Base-by-base conservation (phyloP, 92 coral and sea anemone species). In the Ricordea florida region DNA sequence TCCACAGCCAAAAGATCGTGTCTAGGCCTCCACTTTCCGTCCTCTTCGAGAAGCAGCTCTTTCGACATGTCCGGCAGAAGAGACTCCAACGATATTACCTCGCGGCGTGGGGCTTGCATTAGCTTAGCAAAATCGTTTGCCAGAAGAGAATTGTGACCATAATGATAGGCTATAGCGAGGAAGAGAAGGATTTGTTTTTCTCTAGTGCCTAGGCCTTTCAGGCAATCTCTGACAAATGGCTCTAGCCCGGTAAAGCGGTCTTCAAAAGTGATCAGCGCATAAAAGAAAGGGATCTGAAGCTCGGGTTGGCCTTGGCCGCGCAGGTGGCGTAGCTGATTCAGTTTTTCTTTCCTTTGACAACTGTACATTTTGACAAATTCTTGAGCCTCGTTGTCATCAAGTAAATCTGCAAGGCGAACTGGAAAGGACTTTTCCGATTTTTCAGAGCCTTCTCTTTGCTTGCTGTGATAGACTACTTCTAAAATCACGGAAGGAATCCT, bases 21-120 rank as follows among this genome's bases (percentile, higher is more conserved):
- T 11, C 92, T 50, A 0, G 86, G 85, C 26, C 84, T 70, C 87
- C 92, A 86, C 3, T 31, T 32, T 1, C 83, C 92, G 35, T 62
- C 79, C 14, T 85, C 90, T 74, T 86, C 92, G 28, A 86, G 47
- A 7, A 86, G 60, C 59, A 86, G 80, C 36, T 85, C 87, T 2
- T 13, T 33, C 7, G 87, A 20, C 2, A 56, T 17, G 0, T 64
- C 60, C 0, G 76, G 72, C 17, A 86, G 62, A 28, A 49, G 23
- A 18, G 11, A 33, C 26, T 80, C 75, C n/a, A 86, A 14, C 0
- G 41, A n/a, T 14, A 74, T 15, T 0, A 74, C 32, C 6, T 61
- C 69, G 13, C 87, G 75, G 9, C 43, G 49, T 1, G 85, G 43
- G 1, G 58, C 35, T 0, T 62, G 59, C 25, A 86, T 58, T 3